Evolutionary conservation across 1,140 invertebrate species (phyloP).

Genomic region (Macrobrachium rosenbergii): DNA sequence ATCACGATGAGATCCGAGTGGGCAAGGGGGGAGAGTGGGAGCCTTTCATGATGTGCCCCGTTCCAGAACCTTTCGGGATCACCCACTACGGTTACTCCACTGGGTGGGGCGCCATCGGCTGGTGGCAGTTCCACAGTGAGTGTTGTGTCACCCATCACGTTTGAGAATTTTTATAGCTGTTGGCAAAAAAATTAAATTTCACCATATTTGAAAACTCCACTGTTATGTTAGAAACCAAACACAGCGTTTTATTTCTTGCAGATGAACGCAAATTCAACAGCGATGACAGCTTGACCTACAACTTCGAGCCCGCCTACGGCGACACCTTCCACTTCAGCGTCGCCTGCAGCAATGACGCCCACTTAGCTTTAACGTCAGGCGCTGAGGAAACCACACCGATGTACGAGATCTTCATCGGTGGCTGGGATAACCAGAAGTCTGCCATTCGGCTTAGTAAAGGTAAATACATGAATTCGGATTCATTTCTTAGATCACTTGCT

Average conservation of each 20-base stretch:
- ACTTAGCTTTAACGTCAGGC: constrained; percentile 74
- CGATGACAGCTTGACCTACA: constrained; percentile 75
- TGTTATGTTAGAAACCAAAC: neutral
- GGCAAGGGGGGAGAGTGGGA: constrained; percentile 56
- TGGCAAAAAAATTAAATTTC: neutral
- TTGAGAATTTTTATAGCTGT: too few species aligned
- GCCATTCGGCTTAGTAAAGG: constrained; percentile 65
- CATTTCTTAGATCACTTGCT: neutral
- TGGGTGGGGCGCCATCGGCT: constrained; percentile 86
- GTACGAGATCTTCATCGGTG: constrained; percentile 69
- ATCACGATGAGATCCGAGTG: constrained; percentile 73
- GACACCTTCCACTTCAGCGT: constrained; percentile 75
- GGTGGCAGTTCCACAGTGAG: constrained; percentile 80
- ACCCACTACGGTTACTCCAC: constrained; percentile 85
- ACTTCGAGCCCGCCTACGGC: constrained; percentile 73
- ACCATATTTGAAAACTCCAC: neutral
- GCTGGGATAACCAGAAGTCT: constrained; percentile 66
- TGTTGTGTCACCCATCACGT: neutral
- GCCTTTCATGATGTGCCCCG: constrained; percentile 52
- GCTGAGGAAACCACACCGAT: constrained; percentile 74
- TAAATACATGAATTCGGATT: neutral
- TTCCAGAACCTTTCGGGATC: constrained; percentile 79
- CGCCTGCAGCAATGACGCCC: constrained; percentile 75
- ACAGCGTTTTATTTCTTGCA: neutral
- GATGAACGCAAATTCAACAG: constrained; percentile 70